phyloP scores from a whole-genome alignment of 2,888 invertebrate genomes.

The Polydesmus complanatus region DNA sequence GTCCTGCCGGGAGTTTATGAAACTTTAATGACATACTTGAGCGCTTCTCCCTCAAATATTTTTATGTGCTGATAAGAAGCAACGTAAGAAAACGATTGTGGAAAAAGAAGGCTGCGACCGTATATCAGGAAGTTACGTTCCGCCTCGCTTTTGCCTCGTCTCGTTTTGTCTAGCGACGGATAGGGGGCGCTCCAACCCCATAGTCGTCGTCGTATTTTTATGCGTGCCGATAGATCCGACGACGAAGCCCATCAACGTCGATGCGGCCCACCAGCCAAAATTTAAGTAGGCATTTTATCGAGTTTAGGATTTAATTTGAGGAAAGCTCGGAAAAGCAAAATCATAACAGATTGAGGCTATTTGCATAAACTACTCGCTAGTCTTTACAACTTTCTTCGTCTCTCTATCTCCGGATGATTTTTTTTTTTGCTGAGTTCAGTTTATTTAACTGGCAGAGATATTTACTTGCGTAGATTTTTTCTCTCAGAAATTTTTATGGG shows the following conservation, averaged over 20 bases:
- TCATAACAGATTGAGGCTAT: not conserved
- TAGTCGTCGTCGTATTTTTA: too few species aligned
- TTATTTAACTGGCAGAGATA: too few species aligned
- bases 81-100: slow-evolving; percentile 2
- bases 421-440: too few species aligned
- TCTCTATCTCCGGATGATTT: too few species aligned
- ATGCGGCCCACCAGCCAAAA: not conserved
- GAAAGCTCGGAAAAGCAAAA: not conserved
- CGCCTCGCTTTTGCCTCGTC: not conserved
- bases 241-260: not conserved
- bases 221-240: too few species aligned
- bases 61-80: slow-evolving; percentile 20
- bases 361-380: not conserved
- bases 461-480: too few species aligned
- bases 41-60: slow-evolving; percentile 18
- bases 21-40: slow-evolving; percentile 20
- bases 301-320: not conserved
- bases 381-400: not conserved
- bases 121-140: not conserved
- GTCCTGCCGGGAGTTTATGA: slow-evolving; percentile 20
- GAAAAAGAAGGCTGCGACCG: not conserved
- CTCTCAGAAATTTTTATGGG: too few species aligned
- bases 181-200: too few species aligned
- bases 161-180: too few species aligned
- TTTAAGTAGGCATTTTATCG: not conserved